phyloP scores from a whole-genome alignment of 2,888 invertebrate species.

The Dromius quadrimaculatus region DNA sequence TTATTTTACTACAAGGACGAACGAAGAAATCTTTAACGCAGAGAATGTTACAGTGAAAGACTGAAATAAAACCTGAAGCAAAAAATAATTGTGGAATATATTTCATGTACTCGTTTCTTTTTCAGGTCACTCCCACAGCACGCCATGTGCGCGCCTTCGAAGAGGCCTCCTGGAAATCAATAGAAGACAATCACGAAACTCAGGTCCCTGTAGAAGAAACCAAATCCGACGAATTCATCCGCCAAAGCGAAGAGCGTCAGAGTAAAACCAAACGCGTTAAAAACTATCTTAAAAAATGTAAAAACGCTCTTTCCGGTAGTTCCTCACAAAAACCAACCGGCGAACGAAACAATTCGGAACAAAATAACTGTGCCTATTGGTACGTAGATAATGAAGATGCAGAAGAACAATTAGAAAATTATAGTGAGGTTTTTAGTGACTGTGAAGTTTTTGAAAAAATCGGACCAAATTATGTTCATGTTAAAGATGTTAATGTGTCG shows the following conservation, averaged over 20 bases:
- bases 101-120: conserved; percentile 54
- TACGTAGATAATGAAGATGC: conserved; percentile 60
- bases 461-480: conserved; percentile 44
- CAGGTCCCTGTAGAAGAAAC: conserved; percentile 43
- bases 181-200: conserved; percentile 58
- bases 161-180: conserved; percentile 65
- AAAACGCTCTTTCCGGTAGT: conserved; percentile 65
- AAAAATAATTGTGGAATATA: not conserved
- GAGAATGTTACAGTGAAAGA: too few species aligned
- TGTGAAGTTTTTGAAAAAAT: conserved; percentile 45
- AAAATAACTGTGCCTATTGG: conserved; percentile 59
- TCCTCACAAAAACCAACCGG: conserved; percentile 6
- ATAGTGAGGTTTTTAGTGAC: conserved; percentile 30
- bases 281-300: conserved; percentile 69
- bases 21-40: conserved; percentile 16
- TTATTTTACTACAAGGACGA: conserved; percentile 9
- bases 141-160: conserved; percentile 63
- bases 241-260: conserved; percentile 66
- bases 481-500: conserved; percentile 40
- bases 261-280: conserved; percentile 70
- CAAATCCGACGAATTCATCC: conserved; percentile 58
- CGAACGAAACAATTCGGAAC: too few species aligned
- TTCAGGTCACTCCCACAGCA: conserved; percentile 65
- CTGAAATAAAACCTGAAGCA: too few species aligned
- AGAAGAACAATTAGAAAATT: conserved; percentile 21